phyloP scores from a whole-genome alignment of 2,797 vertebrate species.

The Etheostoma nigrum region DNA sequence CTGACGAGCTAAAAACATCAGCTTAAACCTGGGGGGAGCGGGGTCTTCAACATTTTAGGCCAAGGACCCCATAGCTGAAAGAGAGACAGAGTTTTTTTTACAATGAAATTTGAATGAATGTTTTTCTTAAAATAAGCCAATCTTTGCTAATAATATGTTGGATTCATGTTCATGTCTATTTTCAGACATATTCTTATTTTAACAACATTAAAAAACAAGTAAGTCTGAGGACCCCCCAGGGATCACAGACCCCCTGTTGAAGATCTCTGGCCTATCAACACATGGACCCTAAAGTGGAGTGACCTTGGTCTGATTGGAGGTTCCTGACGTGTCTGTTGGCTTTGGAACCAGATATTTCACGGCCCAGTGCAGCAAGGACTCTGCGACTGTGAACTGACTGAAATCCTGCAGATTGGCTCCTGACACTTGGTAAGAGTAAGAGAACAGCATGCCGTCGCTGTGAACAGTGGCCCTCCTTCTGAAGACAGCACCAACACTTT shows the following conservation, averaged over 20 bases:
- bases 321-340: neutral
- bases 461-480: slow-evolving; percentile 39
- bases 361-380: slow-evolving; percentile 67
- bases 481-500: fast-evolving
- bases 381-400: slow-evolving; percentile 39
- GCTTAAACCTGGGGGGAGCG: neutral
- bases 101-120: no score
- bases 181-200: no score
- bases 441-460: slow-evolving; percentile 51
- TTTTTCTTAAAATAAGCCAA: no score
- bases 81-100: no score
- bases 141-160: no score
- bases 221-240: no score
- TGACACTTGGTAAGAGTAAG: slow-evolving; percentile 61
- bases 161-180: no score
- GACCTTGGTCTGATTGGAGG: neutral
- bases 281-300: neutral
- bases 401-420: slow-evolving; percentile 60
- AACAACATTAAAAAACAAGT: no score
- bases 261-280: neutral
- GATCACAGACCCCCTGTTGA: no score
- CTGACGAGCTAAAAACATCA: neutral
- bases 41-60: no score
- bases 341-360: slow-evolving; percentile 66
- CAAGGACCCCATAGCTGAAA: no score